Evolutionary conservation across 2,797 vertebrate species (phyloP).

Genomic region (Aplochiton taeniatus): DNA sequence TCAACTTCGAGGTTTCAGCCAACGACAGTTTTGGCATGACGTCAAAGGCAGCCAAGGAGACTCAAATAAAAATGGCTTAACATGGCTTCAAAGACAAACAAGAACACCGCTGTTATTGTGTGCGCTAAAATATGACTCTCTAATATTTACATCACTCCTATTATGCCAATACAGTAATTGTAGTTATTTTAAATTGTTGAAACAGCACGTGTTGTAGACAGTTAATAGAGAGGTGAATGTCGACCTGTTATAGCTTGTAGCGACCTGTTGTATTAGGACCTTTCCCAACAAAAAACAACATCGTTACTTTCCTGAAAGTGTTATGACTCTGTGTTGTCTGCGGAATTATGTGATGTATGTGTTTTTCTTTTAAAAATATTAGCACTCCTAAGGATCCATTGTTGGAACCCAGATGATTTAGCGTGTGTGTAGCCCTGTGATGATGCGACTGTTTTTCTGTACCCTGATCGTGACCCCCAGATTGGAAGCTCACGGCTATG

Average conservation of each 20-base stretch:
- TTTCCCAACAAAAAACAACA: constrained; percentile 32
- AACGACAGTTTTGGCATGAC: constrained; percentile 53
- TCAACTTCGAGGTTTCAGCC: constrained; percentile 46
- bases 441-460: constrained; percentile 14
- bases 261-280: constrained; percentile 27
- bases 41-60: constrained; percentile 39
- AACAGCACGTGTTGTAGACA: neutral
- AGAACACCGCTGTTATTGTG: neutral
- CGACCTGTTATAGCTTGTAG: constrained; percentile 41
- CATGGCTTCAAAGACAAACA: constrained; percentile 34
- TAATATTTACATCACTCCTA: constrained; percentile 15
- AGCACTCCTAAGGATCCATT: no score
- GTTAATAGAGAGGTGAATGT: neutral
- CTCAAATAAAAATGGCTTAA: constrained; percentile 56
- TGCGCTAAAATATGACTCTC: constrained; percentile 4
- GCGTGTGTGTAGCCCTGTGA: constrained; percentile 20
- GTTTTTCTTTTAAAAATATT: no score
- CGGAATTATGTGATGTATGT: neutral
- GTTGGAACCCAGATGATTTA: no score
- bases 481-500: constrained; percentile 38
- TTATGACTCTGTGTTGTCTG: neutral
- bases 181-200: no score
- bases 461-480: constrained; percentile 51
- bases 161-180: no score
- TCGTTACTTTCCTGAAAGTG: constrained; percentile 1